Evolutionary conservation across 2,888 invertebrate genomes (phyloP), one percentile per base, ranked within the genome.

Genomic region (Andrena marginata): DNA sequence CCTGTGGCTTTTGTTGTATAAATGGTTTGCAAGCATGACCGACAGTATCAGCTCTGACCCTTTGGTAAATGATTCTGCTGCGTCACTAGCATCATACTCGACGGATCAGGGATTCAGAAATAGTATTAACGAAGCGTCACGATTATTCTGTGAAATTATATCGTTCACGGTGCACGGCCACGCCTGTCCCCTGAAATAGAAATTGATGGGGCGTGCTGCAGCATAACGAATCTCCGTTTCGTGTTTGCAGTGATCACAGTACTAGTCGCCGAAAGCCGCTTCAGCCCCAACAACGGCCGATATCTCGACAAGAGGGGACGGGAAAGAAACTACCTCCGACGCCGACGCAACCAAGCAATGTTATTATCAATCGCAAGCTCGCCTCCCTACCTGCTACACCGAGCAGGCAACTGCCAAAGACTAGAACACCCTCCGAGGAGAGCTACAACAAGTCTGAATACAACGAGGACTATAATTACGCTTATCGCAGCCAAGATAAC

Each of bases 401-500:
- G 35, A 95, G 95, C 80, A 93, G 95, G 81, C 95, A 95, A 92
- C 93, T 95, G 89, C 95, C 95, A 86, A 91, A 90, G 85, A 92
- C 92, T 49, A 89, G 91, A 87, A 91, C 92, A 81, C 91, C 92
- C 86, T 91, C 92, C 76, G 91, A 94, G 84, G 93, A 94, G 87
- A 91, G 89, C 88, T 95, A 94, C 81, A 95, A 94, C 86, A 94
- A 94, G 86, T 93, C 92, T 86, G 94, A 94, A 84, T 96, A 96
- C 93, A 96, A 96, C 93, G 96, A 96, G 92, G 96, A 96, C 94
- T 96, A 96, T 92, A 96, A 96, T 93, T 96, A 96, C 93, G 96
- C 96, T 93, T 96, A 96, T 94, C 95, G 95, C 90, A 96, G 96
- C 94, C 95, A 95, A 90, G 96, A 96, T 93, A 96, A 96, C 93